phyloP scores from a whole-genome alignment of 2,797 vertebrate species.

The Babyrousa celebensis region DNA sequence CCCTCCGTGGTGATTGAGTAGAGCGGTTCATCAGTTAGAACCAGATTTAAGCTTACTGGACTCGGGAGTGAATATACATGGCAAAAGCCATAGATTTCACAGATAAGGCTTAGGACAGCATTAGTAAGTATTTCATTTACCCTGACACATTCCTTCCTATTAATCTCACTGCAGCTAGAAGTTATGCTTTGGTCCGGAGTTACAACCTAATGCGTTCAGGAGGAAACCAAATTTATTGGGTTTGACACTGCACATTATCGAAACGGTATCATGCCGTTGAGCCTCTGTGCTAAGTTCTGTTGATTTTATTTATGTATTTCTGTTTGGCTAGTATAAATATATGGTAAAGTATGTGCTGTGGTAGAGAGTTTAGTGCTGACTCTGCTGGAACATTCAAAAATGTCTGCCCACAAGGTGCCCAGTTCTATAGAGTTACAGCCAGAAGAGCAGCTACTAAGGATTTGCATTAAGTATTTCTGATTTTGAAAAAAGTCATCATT shows the following conservation, averaged over 20 bases:
- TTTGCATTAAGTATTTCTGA: slow-evolving; percentile 74
- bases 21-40: slow-evolving; percentile 51
- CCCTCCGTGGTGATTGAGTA: background rate
- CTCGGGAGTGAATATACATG: slow-evolving; percentile 27
- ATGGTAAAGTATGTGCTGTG: slow-evolving; percentile 70
- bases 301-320: slow-evolving; percentile 83
- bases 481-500: slow-evolving; percentile 75
- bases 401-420: slow-evolving; percentile 46
- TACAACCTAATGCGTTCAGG: slow-evolving; percentile 61
- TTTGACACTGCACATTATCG: slow-evolving; percentile 76
- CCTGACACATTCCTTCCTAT: slow-evolving; percentile 66
- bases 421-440: slow-evolving; percentile 69
- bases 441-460: slow-evolving; percentile 61
- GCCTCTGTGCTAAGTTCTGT: slow-evolving; percentile 73
- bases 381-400: slow-evolving; percentile 75
- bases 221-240: slow-evolving; percentile 78
- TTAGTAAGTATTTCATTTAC: slow-evolving; percentile 73
- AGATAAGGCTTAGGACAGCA: slow-evolving; percentile 63
- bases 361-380: slow-evolving; percentile 78
- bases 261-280: slow-evolving; percentile 66
- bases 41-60: slow-evolving; percentile 53
- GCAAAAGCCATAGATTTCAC: slow-evolving; percentile 57
- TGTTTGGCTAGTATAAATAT: slow-evolving; percentile 80
- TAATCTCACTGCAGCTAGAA: slow-evolving; percentile 75
- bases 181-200: slow-evolving; percentile 77